These are phyloP conservation scores for Harmothoe impar DNA, from an alignment of 2,888 invertebrate species.

Conservation along the genomic window DNA sequence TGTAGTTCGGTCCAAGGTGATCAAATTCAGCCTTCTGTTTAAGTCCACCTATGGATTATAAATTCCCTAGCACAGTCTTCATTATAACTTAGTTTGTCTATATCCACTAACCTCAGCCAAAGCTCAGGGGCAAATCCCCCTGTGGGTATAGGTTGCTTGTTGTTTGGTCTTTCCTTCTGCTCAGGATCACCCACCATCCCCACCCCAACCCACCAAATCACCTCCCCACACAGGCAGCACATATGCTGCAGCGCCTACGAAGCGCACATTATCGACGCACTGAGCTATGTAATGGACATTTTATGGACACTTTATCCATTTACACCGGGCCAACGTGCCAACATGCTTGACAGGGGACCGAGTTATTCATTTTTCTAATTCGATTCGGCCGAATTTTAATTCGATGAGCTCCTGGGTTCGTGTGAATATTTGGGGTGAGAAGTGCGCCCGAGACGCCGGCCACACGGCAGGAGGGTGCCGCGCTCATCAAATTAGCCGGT, in stretches of 20 bases:
- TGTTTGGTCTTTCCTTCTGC: no score
- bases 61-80: no score
- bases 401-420: slow-evolving; percentile 42
- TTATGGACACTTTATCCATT: slow-evolving; percentile 58
- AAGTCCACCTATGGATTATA: no score
- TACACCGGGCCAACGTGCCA: neutral
- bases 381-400: slow-evolving; percentile 63
- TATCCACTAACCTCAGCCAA: no score
- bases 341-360: slow-evolving; percentile 44
- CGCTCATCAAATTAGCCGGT: slow-evolving; percentile 59
- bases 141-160: no score
- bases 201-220: neutral
- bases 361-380: slow-evolving; percentile 66
- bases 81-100: no score
- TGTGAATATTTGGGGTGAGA: slow-evolving; percentile 55
- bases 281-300: slow-evolving; percentile 58
- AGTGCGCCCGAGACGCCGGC: slow-evolving; percentile 29
- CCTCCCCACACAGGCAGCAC: neutral
- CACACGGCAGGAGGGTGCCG: slow-evolving; percentile 22
- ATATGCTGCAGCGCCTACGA: slow-evolving; percentile 6
- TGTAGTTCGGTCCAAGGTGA: no score
- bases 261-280: slow-evolving; percentile 39
- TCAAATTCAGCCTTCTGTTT: no score
- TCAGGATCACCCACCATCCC: neutral
- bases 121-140: no score